phyloP scores from a whole-genome alignment of 2,888 invertebrate species.

The Autographa pulchrina region DNA sequence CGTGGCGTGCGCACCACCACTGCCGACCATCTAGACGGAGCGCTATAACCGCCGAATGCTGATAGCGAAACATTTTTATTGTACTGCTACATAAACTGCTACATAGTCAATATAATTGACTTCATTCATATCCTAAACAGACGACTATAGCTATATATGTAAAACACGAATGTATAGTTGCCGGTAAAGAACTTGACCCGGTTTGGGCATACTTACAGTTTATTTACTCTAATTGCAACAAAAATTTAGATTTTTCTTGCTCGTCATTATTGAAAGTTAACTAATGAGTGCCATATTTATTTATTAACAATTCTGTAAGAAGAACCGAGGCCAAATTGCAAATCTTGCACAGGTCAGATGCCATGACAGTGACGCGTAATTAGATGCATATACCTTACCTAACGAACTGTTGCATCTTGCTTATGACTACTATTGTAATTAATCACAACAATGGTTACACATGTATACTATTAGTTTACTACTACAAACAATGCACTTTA shows the following conservation, averaged over 20 bases:
- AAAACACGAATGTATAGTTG: no score
- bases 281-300: no score
- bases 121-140: no score
- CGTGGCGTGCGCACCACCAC: conserved; percentile 51
- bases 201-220: no score
- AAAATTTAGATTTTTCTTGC: no score
- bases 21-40: conserved; percentile 29
- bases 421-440: neutral
- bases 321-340: neutral
- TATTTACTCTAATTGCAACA: no score
- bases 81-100: neutral
- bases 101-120: neutral
- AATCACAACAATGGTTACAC: neutral
- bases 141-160: no score
- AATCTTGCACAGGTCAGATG: neutral
- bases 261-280: no score
- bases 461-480: neutral
- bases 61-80: conserved; percentile 1
- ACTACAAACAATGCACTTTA: neutral
- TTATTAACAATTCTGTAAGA: no score
- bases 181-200: no score
- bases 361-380: neutral
- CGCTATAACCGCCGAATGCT: neutral
- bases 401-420: neutral
- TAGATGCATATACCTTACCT: neutral